Evolutionary conservation across 2,888 invertebrate species (phyloP).

Genomic region (Microplitis deprimator): DNA sequence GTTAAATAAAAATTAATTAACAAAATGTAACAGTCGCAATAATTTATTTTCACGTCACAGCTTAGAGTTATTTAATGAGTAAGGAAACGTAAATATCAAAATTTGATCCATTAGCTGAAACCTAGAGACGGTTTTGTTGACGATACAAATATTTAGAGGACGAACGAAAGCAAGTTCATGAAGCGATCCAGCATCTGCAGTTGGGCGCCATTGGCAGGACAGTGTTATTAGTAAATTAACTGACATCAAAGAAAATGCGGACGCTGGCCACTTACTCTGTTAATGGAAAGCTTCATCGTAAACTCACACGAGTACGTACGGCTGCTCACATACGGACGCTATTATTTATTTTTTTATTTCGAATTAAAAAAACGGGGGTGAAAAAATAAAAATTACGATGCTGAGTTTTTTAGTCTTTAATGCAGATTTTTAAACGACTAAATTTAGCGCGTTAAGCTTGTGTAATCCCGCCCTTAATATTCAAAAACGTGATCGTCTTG

Average conservation of each 20-base stretch:
- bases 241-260: constrained; percentile 71
- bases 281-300: constrained; percentile 58
- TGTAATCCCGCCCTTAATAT: constrained; percentile 71
- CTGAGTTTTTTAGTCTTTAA: constrained; percentile 33
- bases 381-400: background rate
- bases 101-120: background rate
- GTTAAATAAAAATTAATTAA: background rate
- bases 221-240: constrained; percentile 72
- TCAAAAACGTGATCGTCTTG: constrained; percentile 72
- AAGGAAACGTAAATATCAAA: constrained; percentile 20
- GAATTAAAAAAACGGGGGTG: background rate
- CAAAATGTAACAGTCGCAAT: background rate
- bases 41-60: background rate
- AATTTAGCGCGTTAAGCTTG: constrained; percentile 71
- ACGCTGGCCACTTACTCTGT: constrained; percentile 67
- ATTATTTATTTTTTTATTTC: background rate
- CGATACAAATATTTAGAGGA: constrained; percentile 71
- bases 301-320: constrained; percentile 10
- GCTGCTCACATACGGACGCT: background rate
- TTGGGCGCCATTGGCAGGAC: constrained; percentile 45
- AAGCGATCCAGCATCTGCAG: background rate
- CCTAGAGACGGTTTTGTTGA: constrained; percentile 56
- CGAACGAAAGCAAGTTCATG: constrained; percentile 44
- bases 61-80: background rate
- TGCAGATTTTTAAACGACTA: constrained; percentile 57